A percentile compares a stretch with the other conserved stretches of the same genome.
phyloP scores from a whole-genome alignment of 2,113 vertebrate genomes.

The Indicator indicator region DNA sequence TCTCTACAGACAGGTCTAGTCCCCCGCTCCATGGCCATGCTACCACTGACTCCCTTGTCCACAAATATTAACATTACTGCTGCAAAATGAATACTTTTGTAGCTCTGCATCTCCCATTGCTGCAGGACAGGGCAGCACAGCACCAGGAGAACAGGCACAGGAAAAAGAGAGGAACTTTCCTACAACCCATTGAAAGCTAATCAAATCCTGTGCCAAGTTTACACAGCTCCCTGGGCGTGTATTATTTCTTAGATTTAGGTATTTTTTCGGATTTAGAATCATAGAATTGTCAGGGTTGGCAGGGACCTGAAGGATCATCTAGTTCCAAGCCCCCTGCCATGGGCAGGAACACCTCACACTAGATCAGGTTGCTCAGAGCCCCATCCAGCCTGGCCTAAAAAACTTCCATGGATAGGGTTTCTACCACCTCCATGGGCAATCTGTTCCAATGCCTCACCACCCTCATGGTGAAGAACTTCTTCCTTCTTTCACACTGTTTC shows the following conservation, averaged over 20 bases:
- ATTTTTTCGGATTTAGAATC: background rate
- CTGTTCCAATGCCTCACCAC: too few relatives aligned
- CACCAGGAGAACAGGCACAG: background rate
- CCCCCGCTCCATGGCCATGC: fast-evolving
- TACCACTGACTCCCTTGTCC: background rate
- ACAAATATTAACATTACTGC: background rate
- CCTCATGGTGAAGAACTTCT: too few relatives aligned
- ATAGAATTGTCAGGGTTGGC: too few relatives aligned
- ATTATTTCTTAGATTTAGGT: background rate
- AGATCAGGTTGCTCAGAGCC: too few relatives aligned
- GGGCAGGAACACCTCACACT: too few relatives aligned
- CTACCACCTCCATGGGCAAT: too few relatives aligned
- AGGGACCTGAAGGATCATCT: too few relatives aligned
- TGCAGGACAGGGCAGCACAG: background rate
- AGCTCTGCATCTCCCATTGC: background rate
- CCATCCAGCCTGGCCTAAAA: too few relatives aligned
- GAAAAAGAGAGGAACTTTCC: background rate
- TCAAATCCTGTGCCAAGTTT: background rate
- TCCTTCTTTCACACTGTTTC: background rate
- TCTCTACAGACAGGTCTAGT: background rate
- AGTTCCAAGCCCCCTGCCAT: too few relatives aligned
- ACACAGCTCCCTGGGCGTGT: background rate
- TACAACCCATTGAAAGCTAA: background rate
- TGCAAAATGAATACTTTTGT: background rate
- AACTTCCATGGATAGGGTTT: too few relatives aligned